Conservation (phyloP, 2,888 invertebrate genomes). For the Dinocampus coccinellae region DNA sequence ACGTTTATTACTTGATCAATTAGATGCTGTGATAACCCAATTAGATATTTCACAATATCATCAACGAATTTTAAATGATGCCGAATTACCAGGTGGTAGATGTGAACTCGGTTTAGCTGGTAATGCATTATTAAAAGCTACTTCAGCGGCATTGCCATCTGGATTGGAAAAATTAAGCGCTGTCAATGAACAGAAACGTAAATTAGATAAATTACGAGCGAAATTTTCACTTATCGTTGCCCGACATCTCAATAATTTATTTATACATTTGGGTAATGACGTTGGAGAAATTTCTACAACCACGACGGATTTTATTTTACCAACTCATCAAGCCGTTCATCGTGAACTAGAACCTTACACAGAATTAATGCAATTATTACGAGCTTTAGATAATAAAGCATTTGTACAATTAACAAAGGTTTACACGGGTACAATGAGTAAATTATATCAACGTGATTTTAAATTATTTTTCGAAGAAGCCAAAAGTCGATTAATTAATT, state of each 20-base stretch:
- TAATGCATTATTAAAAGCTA: slow-evolving; percentile 80
- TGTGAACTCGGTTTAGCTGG: slow-evolving; percentile 79
- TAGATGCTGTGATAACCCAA: slow-evolving; percentile 82
- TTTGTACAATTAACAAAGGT: slow-evolving; percentile 86
- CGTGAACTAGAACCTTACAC: slow-evolving; percentile 88
- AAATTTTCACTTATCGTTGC: slow-evolving; percentile 87
- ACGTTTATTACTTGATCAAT: slow-evolving; percentile 81
- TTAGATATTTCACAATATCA: slow-evolving; percentile 79
- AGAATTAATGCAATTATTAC: slow-evolving; percentile 92
- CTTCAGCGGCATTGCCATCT: slow-evolving; percentile 68
- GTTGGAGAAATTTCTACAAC: slow-evolving; percentile 73
- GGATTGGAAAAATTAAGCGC: slow-evolving; percentile 75
- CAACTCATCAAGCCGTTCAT: slow-evolving; percentile 85
- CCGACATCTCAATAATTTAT: slow-evolving; percentile 93
- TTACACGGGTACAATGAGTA: slow-evolving; percentile 86
- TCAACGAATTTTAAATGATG: slow-evolving; percentile 78
- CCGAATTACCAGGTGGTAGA: slow-evolving; percentile 78
- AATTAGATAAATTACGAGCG: slow-evolving; percentile 82
- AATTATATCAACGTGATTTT: slow-evolving; percentile 90
- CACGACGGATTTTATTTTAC: slow-evolving; percentile 76
- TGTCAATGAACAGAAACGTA: slow-evolving; percentile 84
- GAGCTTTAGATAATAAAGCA: slow-evolving; percentile 86
- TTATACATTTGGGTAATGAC: slow-evolving; percentile 90
- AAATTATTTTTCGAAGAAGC: slow-evolving; percentile 84
- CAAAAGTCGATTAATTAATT: slow-evolving; percentile 60